Base-by-base conservation (phyloP, 2,797 vertebrate genomes). In the Schizopygopsis pylzovi region DNA sequence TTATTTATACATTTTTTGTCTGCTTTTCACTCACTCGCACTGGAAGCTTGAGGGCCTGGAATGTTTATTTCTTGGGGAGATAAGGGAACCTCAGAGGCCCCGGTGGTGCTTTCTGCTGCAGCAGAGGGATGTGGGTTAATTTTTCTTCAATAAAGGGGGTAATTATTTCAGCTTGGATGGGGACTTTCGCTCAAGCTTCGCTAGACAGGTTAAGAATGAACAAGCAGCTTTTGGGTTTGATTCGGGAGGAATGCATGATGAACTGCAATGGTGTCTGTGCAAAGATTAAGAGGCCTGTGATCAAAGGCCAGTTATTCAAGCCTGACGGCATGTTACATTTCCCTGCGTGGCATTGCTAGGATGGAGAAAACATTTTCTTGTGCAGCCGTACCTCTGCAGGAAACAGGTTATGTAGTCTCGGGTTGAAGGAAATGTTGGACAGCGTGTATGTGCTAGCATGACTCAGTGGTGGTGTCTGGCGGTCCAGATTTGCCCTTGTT, bases 31-130 rank as follows among this genome's bases (percentile, higher is more conserved):
- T 84, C 70, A 84, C 72, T 79, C 37, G 68, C 81, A 67, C 79
- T 83, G 61, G 75, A 88, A 82, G 87, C 89, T 88, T 83, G 79
- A 84, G 87, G 90, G 82, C 83, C 82, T 87, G 80, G 87, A 89
- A 91, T 91, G 88, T 91, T 91, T 91, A 90, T 91, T 91, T 89
- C 91, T 90, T 91, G 83, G 90, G 87, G 90, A 91, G 89, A 90
- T 86, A 89, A 90, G 86, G 83, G 84, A 87, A 83, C 78, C 82
- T 88, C 82, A 41, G 13, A 86, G 71, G 85, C 87, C 82, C 86
- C 68, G 45, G 70, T 85, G 39, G 84, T 73, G 76, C 77, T 88
- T 87, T 88, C 84, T 89, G 82, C 63, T 70, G 88, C 25, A 49
- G 76, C 45, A 76, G 70, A 68, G 85, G 85, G 83, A 79, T 79